phyloP scores from a whole-genome alignment of 2,888 invertebrate species.

The Rapana venosa region DNA sequence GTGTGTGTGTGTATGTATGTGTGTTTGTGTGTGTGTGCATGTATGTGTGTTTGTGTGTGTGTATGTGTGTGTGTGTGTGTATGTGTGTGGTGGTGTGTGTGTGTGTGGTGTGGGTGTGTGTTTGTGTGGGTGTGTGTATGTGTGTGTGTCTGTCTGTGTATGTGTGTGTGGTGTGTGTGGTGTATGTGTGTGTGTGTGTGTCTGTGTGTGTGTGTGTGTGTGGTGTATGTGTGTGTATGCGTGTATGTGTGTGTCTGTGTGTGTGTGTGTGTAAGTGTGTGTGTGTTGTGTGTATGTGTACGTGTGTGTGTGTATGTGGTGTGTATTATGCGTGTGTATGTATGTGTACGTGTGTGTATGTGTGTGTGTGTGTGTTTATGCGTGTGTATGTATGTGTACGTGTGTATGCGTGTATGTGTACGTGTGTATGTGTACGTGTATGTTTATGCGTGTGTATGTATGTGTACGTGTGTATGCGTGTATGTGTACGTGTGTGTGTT shows the following conservation, averaged over 20 bases:
- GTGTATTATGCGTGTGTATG: background rate
- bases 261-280: conserved; percentile 16
- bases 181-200: background rate
- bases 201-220: background rate
- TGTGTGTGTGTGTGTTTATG: background rate
- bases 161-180: background rate
- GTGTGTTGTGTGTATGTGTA: conserved; percentile 25
- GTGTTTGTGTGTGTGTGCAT: no score
- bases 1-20: no score
- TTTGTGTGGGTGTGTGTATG: background rate
- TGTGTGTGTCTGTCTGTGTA: background rate
- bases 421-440: conserved; percentile 7
- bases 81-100: background rate
- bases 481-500: background rate
- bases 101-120: conserved; percentile 8
- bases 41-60: no score
- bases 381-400: background rate
- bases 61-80: background rate
- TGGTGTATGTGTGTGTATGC: background rate
- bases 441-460: background rate
- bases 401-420: conserved; percentile 13
- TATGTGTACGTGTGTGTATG: background rate
- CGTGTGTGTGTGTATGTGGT: conserved; percentile 19
- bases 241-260: conserved; percentile 1
- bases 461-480: background rate